Evolutionary conservation across 2,888 invertebrate species (phyloP), one percentile per base, ranked within the genome.

Genomic region (Ennomos quercinarius): DNA sequence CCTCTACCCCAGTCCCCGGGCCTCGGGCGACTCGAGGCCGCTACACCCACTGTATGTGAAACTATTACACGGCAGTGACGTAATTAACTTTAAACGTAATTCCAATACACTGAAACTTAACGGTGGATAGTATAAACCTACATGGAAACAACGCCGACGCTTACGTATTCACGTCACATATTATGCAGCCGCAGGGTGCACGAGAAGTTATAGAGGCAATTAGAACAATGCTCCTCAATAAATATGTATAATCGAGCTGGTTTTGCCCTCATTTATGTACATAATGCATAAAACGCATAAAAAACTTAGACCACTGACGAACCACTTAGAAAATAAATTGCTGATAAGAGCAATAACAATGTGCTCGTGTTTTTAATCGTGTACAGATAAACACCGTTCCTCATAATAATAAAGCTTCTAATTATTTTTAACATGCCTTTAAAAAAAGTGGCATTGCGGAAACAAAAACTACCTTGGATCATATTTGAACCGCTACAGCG

Each of bases 381-480:
- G 72, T 73, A 74, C 58, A 66, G 74, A 72, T 75, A 75, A 75
- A 76, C 77, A 76, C 75, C 76, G 77, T 76, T 78, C 74, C 76
- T 77, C 64, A 72, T 73, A 64, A 71, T 78, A 83, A 84, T 80
- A 74, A 77, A 80, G 77, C 76, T 74, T 79, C 77, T 87, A 86
- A 87, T 86, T 86, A 84, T 83, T 86, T 80, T 81, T 80, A 82
- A 77, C 70, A 75, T 58, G 62, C 60, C 69, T 71, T 61, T 70
- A 74, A 77, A 82, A 83, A 83, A 84, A 79, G 74, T 68, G 67
- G 71, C 71, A 62, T 63, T 64, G 58, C 53, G 64, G 66, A 63
- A 50, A 70, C 73, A 81, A 81, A 78, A 84, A 81, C 72, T 64
- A 64, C 68, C 73, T 72, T 73, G 78, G 75, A 79, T 77, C 76